Conservation (phyloP, 2,888 invertebrate genomes). For the Trichacis sp. region DNA sequence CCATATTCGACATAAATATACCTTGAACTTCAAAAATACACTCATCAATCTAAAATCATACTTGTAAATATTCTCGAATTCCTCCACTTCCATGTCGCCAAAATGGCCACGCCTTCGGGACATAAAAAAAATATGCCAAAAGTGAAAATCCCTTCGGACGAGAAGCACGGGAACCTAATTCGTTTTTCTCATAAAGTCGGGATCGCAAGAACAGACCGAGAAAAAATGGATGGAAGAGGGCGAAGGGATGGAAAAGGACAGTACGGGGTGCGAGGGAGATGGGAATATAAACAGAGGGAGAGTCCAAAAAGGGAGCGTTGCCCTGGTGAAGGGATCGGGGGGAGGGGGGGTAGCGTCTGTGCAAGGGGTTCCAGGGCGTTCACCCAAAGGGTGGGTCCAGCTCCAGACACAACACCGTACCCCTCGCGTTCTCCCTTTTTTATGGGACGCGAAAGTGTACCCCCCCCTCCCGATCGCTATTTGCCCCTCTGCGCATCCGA, state of each 20-base stretch:
- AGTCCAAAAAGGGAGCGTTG: conserved; percentile 22
- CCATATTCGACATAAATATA: too few relatives aligned
- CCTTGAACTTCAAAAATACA: too few relatives aligned
- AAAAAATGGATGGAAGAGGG: conserved; percentile 22
- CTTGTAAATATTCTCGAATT: too few relatives aligned
- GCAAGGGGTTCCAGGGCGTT: conserved; percentile 55
- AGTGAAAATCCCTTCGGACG: conserved; percentile 52
- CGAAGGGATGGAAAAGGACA: conserved; percentile 37
- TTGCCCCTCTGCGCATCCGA: conserved; percentile 5
- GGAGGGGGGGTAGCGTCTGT: conserved; percentile 10
- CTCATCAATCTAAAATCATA: too few relatives aligned
- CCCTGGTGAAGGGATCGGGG: background rate
- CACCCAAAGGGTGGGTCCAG: conserved; percentile 61
- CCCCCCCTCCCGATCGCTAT: too few relatives aligned
- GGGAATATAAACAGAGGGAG: conserved; percentile 6
- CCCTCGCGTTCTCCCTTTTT: conserved; percentile 39
- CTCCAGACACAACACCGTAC: conserved; percentile 61
- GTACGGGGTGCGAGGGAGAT: conserved; percentile 10
- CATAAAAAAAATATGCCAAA: too few relatives aligned
- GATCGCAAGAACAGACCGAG: conserved; percentile 1
- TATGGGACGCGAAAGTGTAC: conserved; percentile 51
- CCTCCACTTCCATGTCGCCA: too few relatives aligned
- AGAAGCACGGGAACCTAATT: conserved; percentile 23
- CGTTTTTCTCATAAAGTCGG: conserved; percentile 4
- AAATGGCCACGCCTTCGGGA: too few relatives aligned